A percentile compares a stretch with the other conserved stretches of the same genome.
These are phyloP conservation scores for Acanthopagrus latus DNA, from an alignment of 2,797 vertebrate genomes.

Conservation along the genomic window DNA sequence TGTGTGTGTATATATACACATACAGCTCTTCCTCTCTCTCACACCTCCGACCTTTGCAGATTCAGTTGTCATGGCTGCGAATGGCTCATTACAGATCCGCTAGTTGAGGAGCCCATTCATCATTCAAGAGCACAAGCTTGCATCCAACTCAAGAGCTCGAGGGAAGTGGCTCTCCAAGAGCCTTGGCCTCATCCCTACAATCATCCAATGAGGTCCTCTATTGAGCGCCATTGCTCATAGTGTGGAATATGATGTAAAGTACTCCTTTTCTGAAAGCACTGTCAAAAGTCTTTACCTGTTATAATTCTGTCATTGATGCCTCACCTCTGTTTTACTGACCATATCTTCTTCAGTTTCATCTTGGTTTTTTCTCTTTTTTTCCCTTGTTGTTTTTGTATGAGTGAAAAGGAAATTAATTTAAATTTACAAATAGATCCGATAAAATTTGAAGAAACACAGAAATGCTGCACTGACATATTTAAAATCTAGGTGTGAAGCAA, in stretches of 20 bases:
- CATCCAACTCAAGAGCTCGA: constrained; percentile 73
- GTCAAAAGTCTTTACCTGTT: constrained; percentile 70
- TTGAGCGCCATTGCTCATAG: constrained; percentile 58
- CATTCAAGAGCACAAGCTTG: constrained; percentile 75
- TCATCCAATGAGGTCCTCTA: constrained; percentile 79
- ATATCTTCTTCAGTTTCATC: background rate
- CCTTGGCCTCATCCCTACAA: constrained; percentile 77
- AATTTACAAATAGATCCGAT: background rate
- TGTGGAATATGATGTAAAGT: constrained; percentile 67
- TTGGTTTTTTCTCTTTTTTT: background rate
- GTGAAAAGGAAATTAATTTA: background rate
- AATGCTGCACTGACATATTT: background rate
- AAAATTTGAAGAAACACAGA: background rate
- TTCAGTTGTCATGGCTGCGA: constrained; percentile 77
- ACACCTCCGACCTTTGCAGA: constrained; percentile 62
- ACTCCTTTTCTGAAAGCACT: constrained; percentile 60
- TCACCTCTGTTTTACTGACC: constrained; percentile 38
- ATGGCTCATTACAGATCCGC: constrained; percentile 67
- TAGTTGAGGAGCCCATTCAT: constrained; percentile 75
- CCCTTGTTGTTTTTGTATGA: background rate
- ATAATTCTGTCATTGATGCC: constrained; percentile 64
- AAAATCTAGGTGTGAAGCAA: too few relatives aligned
- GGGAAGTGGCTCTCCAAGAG: constrained; percentile 74
- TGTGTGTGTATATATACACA: background rate
- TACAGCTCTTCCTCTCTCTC: constrained; percentile 28